Base-by-base conservation (phyloP, 2,797 vertebrate genomes). In the Malurus leucopterus region DNA sequence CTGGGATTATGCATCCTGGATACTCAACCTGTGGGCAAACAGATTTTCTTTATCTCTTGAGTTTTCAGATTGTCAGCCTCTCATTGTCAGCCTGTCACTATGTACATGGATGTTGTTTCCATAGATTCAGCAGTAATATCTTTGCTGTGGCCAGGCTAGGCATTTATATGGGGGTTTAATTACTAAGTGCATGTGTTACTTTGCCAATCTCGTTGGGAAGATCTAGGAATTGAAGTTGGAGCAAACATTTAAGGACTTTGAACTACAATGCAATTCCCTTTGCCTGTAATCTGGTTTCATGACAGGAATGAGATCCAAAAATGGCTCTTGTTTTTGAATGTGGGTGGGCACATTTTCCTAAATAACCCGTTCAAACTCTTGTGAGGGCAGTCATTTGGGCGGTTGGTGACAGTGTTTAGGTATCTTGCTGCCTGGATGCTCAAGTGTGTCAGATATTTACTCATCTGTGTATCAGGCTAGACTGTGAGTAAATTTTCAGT, bases 371-470 rank as follows among this genome's bases (percentile, higher is more conserved):
- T 86, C 46, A 81, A 3, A 41, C 30, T 43, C n/a, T 20, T n/a
- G 50, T 15, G 64, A 93, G 90, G 89, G 73, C 82, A 90, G 73
- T 64, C 30, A 32, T 67, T 92, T 89, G 89, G 76, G 85, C 4
- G 4, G 76, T 13, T 2, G 8, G 43, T 86, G 80, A 89, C 85
- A 84, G n/a, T 89, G 80, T 91, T 93, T 86, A 89, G 77, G 62
- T 86, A 53, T 62, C 64, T 62, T 19, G 40, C 85, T 86, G 89
- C 87, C 89, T 88, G 89, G 53, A 78, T 94, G 86, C 79, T 91
- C 79, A 54, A 67, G 86, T 5, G 8, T 85, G 70, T 95, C 93
- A 81, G 79, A 34, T 92, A 90, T n/a, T 91, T 94, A 91, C 87
- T 91, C 82, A 44, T 85, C 73, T 72, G 82, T 57, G 69, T 92